Evolutionary conservation across 2,797 vertebrate genomes (phyloP).

Genomic region (Chiloscyllium punctatum): DNA sequence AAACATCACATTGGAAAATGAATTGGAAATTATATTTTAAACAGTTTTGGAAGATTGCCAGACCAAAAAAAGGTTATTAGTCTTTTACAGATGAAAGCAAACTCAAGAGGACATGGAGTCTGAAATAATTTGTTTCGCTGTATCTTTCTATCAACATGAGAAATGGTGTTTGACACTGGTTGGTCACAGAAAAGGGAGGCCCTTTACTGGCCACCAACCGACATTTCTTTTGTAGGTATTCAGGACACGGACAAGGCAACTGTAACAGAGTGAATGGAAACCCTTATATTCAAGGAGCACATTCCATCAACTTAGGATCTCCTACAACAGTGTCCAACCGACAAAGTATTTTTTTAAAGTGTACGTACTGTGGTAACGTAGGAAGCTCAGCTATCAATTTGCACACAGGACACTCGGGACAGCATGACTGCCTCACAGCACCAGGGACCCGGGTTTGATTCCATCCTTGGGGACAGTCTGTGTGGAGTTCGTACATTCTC

Average conservation of each 20-base stretch:
- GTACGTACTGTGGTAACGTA: background rate
- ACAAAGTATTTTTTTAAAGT: background rate
- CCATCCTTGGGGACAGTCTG: too few species aligned
- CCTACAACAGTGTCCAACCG: background rate
- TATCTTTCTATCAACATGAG: background rate
- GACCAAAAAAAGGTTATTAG: background rate
- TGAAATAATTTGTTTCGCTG: background rate
- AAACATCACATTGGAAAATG: background rate
- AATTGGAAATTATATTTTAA: slow-evolving; percentile 17
- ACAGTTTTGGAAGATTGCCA: background rate
- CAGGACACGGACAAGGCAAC: background rate
- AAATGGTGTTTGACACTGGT: background rate
- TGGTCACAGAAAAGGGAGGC: background rate
- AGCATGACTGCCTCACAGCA: too few species aligned
- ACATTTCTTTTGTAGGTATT: background rate
- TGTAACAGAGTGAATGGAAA: too few species aligned
- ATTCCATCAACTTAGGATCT: background rate
- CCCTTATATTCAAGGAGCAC: background rate
- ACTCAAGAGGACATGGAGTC: background rate
- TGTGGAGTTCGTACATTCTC: too few species aligned
- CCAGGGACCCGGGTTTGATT: too few species aligned
- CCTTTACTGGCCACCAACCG: background rate
- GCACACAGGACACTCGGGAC: background rate
- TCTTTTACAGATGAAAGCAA: slow-evolving; percentile 11
- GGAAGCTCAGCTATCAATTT: background rate